Conservation (phyloP, 2,888 invertebrate genomes). For the Tortrix viridana region DNA sequence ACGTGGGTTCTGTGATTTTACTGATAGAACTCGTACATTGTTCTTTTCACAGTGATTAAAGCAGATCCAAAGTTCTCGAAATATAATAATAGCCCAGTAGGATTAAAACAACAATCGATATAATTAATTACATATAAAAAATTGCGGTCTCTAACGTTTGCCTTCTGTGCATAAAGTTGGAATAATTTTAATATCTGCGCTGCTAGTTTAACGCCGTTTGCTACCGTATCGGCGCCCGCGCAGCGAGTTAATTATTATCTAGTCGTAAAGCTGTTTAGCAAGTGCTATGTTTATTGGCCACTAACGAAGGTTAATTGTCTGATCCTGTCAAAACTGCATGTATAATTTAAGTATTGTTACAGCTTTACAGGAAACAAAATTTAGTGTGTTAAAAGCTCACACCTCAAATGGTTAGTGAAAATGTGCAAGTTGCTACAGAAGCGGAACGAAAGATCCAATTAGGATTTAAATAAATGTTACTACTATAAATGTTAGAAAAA, state of each 20-base stretch:
- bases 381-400: constrained; percentile 19
- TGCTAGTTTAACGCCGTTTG: neutral
- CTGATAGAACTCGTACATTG: too few species aligned
- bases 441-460: neutral
- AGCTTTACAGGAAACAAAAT: constrained; percentile 9
- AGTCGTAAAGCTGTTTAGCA: constrained; percentile 66
- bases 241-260: constrained; percentile 69
- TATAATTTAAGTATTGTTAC: constrained; percentile 22
- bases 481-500: too few species aligned
- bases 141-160: too few species aligned
- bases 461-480: neutral
- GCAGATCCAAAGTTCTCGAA: too few species aligned
- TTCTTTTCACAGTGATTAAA: too few species aligned
- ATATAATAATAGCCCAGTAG: too few species aligned
- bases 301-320: constrained; percentile 73
- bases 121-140: too few species aligned
- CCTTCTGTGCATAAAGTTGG: neutral
- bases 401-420: constrained; percentile 16
- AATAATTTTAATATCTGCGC: neutral
- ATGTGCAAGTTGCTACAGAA: constrained; percentile 3
- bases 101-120: too few species aligned
- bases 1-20: too few species aligned
- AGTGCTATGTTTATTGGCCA: constrained; percentile 70
- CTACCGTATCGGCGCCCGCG: constrained; percentile 41
- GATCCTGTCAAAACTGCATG: constrained; percentile 45